phyloP scores from a whole-genome alignment of 2,113 vertebrate genomes.

The Dascyllus trimaculatus region DNA sequence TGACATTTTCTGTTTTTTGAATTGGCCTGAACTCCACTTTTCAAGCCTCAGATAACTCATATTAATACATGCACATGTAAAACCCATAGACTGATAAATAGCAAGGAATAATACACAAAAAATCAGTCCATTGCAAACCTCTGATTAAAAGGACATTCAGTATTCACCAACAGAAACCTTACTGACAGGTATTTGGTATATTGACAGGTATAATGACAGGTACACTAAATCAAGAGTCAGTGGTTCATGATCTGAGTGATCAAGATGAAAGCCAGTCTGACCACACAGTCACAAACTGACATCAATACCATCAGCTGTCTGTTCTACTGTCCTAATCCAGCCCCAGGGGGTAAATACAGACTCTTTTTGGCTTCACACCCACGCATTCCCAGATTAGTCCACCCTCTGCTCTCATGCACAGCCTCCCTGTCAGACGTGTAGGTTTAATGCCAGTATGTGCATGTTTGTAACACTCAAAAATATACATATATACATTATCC shows the following conservation, averaged over 20 bases:
- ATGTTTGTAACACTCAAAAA: not conserved
- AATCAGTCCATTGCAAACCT: too few relatives aligned
- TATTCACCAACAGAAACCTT: not conserved
- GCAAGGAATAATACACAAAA: too few relatives aligned
- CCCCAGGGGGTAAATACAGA: conserved; percentile 6
- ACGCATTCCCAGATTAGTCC: conserved; percentile 38
- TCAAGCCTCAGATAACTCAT: too few relatives aligned
- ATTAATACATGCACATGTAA: too few relatives aligned
- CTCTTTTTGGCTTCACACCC: conserved; percentile 21
- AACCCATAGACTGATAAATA: too few relatives aligned
- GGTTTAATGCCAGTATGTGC: not conserved
- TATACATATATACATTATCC: too few relatives aligned
- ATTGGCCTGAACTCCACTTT: too few relatives aligned
- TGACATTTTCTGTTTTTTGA: too few relatives aligned
- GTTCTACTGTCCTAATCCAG: conserved; percentile 19
- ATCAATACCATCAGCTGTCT: conserved; percentile 46
- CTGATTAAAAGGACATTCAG: not conserved
- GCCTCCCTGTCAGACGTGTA: not conserved
- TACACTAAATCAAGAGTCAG: not conserved
- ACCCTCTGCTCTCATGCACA: conserved; percentile 16
- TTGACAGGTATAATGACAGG: too few relatives aligned
- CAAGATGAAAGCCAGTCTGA: not conserved
- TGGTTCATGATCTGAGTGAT: not conserved
- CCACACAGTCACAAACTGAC: not conserved
- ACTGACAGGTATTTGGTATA: not conserved